Base-by-base conservation (phyloP, 2,888 invertebrate species). In the Eulithis testata region DNA sequence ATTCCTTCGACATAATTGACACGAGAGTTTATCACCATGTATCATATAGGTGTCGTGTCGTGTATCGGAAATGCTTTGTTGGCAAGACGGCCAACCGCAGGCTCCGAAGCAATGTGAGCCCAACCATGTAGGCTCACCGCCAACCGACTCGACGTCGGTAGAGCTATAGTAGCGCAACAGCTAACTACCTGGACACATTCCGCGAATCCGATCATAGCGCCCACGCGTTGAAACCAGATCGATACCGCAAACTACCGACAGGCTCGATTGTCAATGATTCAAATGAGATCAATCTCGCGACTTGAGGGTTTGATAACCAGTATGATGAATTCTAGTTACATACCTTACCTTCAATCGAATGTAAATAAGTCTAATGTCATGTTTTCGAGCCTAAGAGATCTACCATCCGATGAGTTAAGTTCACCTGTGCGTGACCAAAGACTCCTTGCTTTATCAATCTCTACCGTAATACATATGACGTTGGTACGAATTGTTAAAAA, bases 61-160 rank as follows among this genome's bases (percentile, higher is more conserved):
- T 72, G 71, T 60, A 76, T 69, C 66, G 72, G 70, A 78, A 77
- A 79, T 78, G 77, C 73, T 75, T 76, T 73, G 74, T 75, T 65
- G 63, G 72, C 68, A 63, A 59, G 65, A 69, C 40, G 40, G 63
- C 53, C 65, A 66, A 66, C 73, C 72, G 57, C 72, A 68, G 73
- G 72, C 76, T 72, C 75, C 73, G 76, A 64, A 76, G 77, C 71
- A 74, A 82, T 80, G 81, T 78, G 80, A 77, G 79, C 77, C 73
- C 65, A 72, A 72, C 78, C 78, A 72, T 78, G 73, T 68, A 68
- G 66, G 73, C 75, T 72, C 50, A 63, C 63, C 61, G 59, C n/a
- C 45, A 37, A 55, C 50, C 37, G 36, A 31, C 44, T 8, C 50
- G 40, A 8, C 2, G 40, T 9, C 40, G 40, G 40, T 40, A 40